These are phyloP conservation scores for Sphenodon punctatus DNA, from an alignment of 2,797 vertebrate genomes.

Conservation along the genomic window DNA sequence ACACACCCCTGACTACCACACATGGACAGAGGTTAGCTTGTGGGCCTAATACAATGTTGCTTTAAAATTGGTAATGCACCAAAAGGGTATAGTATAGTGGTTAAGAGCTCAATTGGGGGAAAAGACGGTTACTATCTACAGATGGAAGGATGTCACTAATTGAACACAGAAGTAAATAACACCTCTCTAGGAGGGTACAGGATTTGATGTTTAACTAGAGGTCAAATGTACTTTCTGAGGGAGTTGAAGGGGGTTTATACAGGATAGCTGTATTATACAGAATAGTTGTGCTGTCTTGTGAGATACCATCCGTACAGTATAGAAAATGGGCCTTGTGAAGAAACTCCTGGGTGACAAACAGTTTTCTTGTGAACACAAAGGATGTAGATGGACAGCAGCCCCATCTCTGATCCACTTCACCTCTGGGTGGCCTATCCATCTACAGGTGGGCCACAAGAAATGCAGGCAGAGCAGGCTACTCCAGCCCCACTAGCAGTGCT, in stretches of 20 bases:
- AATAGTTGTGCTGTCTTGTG: constrained; percentile 2
- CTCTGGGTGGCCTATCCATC: no score
- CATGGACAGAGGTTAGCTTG: neutral
- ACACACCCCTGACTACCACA: neutral
- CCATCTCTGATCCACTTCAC: no score
- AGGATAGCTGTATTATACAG: no score
- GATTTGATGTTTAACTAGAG: neutral
- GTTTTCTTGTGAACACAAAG: neutral
- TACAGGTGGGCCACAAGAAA: no score
- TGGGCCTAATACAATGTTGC: neutral
- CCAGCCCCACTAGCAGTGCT: no score
- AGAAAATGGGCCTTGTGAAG: constrained; percentile 28
- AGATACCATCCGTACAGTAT: neutral
- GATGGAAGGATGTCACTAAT: neutral
- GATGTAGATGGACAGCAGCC: no score
- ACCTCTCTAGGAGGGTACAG: neutral
- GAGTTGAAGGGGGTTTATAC: no score
- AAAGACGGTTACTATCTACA: no score
- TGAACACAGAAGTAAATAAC: neutral
- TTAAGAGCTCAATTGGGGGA: neutral
- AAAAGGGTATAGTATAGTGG: neutral
- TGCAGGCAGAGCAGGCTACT: no score
- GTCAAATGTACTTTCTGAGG: neutral
- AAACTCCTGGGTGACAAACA: neutral
- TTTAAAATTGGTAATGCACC: neutral